phyloP scores from a whole-genome alignment of 2,113 vertebrate genomes.

The Nannobrachium achirus region DNA sequence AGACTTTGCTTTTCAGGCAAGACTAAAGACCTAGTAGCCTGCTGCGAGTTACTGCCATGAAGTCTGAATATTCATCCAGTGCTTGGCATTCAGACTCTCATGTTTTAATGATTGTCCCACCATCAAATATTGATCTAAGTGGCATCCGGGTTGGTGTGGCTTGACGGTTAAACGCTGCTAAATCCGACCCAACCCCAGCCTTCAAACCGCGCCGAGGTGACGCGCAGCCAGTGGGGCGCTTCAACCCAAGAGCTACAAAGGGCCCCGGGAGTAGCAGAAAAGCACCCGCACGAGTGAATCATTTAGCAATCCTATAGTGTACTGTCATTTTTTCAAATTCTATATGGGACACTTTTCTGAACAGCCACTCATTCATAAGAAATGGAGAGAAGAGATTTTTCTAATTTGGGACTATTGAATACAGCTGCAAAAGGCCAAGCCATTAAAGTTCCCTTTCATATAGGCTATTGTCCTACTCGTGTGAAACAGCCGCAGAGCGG shows the following conservation, averaged over 20 bases:
- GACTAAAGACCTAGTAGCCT: slow-evolving; percentile 16
- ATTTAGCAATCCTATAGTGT: slow-evolving; percentile 53
- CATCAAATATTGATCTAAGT: slow-evolving; percentile 75
- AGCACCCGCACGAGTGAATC: slow-evolving; percentile 44
- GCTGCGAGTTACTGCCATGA: slow-evolving; percentile 33
- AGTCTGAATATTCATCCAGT: slow-evolving; percentile 63
- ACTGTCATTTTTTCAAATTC: slow-evolving; percentile 21
- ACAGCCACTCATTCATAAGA: slow-evolving; percentile 35
- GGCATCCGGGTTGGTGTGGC: slow-evolving; percentile 44
- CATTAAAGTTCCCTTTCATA: neutral
- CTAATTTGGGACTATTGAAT: neutral
- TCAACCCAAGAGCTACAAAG: slow-evolving; percentile 24
- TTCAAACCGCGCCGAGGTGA: slow-evolving; percentile 19
- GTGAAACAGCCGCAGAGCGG: neutral
- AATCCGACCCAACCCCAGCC: slow-evolving; percentile 38
- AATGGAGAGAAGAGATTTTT: slow-evolving; percentile 12
- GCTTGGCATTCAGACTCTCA: slow-evolving; percentile 65
- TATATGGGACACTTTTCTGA: slow-evolving; percentile 18
- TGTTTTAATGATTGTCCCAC: slow-evolving; percentile 71
- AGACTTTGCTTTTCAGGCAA: slow-evolving; percentile 17
- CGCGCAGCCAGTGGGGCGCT: slow-evolving; percentile 19
- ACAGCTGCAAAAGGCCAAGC: neutral
- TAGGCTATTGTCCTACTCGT: slow-evolving; percentile 13
- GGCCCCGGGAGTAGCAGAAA: slow-evolving; percentile 29
- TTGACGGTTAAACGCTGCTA: slow-evolving; percentile 59